These are phyloP conservation scores for Spodoptera exigua DNA, from an alignment of 2,888 invertebrate genomes.

Conservation along the genomic window DNA sequence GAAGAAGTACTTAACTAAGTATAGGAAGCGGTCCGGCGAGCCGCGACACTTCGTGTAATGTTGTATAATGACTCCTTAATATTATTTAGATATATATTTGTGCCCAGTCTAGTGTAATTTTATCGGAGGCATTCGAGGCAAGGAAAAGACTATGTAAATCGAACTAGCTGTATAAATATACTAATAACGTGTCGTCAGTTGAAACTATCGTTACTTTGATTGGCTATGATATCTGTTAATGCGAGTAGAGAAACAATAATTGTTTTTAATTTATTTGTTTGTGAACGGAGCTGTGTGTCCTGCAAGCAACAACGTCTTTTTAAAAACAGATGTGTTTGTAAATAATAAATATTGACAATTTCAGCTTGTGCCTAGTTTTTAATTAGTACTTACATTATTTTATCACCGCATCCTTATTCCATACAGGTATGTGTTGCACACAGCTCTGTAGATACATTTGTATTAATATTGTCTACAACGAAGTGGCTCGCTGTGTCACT, in stretches of 20 bases:
- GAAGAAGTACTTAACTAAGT: conserved; percentile 9
- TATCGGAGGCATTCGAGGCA: conserved; percentile 54
- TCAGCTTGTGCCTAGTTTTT: neutral
- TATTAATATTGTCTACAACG: conserved; percentile 45
- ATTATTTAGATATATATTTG: conserved; percentile 55
- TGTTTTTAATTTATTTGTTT: conserved; percentile 36
- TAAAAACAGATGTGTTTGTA: conserved; percentile 15
- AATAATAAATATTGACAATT: conserved; percentile 10
- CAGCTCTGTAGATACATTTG: conserved; percentile 18
- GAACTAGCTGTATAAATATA: conserved; percentile 52
- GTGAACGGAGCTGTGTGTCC: conserved; percentile 24
- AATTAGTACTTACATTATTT: too few relatives aligned
- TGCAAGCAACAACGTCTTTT: neutral
- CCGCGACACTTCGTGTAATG: conserved; percentile 41
- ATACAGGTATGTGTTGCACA: neutral
- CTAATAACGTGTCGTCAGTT: conserved; percentile 23
- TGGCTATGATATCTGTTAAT: conserved; percentile 45
- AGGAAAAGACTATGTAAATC: conserved; percentile 66
- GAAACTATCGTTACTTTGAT: conserved; percentile 23
- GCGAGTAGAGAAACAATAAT: conserved; percentile 18
- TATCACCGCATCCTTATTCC: neutral
- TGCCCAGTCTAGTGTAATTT: conserved; percentile 61
- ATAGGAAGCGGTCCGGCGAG: conserved; percentile 17
- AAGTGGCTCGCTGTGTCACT: conserved; percentile 32
- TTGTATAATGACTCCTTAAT: conserved; percentile 58